Conservation (phyloP, 2,797 vertebrate species). For the Halcyon leucocephala region DNA sequence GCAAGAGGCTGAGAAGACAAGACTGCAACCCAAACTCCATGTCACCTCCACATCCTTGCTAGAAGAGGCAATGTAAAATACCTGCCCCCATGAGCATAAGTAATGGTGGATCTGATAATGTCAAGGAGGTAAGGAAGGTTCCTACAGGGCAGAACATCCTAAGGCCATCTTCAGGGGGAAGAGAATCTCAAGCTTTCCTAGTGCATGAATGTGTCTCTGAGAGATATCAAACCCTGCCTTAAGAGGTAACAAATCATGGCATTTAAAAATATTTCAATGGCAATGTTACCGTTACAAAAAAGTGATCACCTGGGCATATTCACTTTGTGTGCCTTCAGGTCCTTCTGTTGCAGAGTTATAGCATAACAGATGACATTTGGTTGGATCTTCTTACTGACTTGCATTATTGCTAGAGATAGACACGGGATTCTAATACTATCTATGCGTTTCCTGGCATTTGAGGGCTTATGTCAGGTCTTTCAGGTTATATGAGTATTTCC, state of each 20-base stretch:
- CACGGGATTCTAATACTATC: neutral
- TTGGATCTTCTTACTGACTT: conserved; percentile 47
- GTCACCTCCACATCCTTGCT: neutral
- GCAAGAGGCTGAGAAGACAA: neutral
- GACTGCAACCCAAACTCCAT: neutral
- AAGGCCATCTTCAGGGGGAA: neutral
- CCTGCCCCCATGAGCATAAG: neutral
- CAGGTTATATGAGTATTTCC: conserved; percentile 46
- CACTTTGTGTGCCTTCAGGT: conserved; percentile 16
- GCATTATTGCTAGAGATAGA: neutral
- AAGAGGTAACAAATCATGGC: neutral
- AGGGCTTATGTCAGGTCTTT: conserved; percentile 37
- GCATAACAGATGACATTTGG: conserved; percentile 41
- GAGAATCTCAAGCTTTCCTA: neutral
- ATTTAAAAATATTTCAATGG: neutral
- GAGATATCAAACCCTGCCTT: neutral
- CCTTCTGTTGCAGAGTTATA: conserved; percentile 15
- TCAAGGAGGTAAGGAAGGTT: neutral
- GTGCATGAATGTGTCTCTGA: neutral
- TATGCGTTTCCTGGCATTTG: conserved; percentile 4
- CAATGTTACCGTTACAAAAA: neutral
- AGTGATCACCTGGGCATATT: neutral
- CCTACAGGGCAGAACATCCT: neutral
- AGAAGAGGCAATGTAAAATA: neutral
- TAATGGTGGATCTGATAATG: neutral